phyloP scores from a whole-genome alignment of 1,140 invertebrate genomes.

The Scylla paramamosain region DNA sequence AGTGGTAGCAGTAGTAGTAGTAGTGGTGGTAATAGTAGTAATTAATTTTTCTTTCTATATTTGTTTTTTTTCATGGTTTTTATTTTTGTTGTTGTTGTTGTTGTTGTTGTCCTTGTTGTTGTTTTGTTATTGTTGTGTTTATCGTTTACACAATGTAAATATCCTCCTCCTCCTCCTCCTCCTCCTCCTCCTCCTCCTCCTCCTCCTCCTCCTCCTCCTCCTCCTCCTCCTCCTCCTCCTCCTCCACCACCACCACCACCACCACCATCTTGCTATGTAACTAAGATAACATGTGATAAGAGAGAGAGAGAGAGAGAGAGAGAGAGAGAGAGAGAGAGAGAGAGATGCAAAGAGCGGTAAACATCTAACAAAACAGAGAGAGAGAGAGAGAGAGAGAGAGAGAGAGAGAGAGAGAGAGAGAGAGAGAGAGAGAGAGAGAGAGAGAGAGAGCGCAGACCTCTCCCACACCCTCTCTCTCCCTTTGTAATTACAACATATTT shows the following conservation, averaged over 20 bases:
- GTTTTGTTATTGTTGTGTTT: neutral
- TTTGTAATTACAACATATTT: too few species aligned
- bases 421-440: neutral
- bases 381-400: neutral
- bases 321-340: neutral
- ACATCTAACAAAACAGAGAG: neutral
- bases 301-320: too few species aligned
- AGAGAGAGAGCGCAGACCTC: neutral
- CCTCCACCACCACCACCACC: neutral
- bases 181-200: neutral
- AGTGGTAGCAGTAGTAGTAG: neutral
- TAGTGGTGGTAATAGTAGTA: neutral
- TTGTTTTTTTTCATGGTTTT: neutral
- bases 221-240: neutral
- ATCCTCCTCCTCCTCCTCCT: too few species aligned
- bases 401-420: neutral
- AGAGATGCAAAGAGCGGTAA: neutral
- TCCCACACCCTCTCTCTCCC: too few species aligned
- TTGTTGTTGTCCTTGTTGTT: neutral
- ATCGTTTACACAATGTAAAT: too few species aligned
- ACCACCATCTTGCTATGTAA: neutral
- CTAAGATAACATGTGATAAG: too few species aligned
- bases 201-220: neutral
- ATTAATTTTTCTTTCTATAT: too few species aligned
- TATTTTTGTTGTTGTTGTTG: neutral